These are phyloP conservation scores for Platorchestia sp. DNA, from an alignment of 1,140 invertebrate genomes.

Conservation along the genomic window DNA sequence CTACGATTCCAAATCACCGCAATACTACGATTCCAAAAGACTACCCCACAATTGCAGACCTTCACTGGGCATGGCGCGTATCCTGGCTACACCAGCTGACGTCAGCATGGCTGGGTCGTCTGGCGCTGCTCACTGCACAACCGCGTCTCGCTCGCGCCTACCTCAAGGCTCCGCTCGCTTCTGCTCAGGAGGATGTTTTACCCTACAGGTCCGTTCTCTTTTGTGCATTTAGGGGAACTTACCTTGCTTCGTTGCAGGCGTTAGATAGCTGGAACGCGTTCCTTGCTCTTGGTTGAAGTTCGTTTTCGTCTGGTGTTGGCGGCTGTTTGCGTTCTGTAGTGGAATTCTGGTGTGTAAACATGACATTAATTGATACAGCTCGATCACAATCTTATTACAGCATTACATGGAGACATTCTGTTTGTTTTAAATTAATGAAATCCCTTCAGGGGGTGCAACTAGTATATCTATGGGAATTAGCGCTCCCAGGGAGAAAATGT, in stretches of 20 bases:
- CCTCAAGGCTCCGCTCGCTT: slow-evolving; percentile 59
- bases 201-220: slow-evolving; percentile 55
- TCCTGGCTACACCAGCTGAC: slow-evolving; percentile 60
- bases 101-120: slow-evolving; percentile 57
- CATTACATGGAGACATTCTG: no score
- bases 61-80: slow-evolving; percentile 60
- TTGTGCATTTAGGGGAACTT: background rate
- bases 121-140: slow-evolving; percentile 60
- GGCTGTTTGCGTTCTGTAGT: no score
- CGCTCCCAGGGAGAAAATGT: no score
- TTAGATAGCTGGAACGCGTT: background rate
- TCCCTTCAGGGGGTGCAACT: no score
- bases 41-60: background rate
- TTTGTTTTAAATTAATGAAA: no score
- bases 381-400: no score
- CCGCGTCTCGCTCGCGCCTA: slow-evolving; percentile 61
- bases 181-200: slow-evolving; percentile 58
- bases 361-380: no score
- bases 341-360: no score
- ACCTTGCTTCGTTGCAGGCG: background rate
- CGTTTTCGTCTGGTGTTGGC: background rate
- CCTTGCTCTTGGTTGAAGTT: background rate
- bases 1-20: no score
- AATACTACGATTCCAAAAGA: no score
- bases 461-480: no score